Conservation (phyloP, 2,888 invertebrate genomes). For the Buathra laborator region DNA sequence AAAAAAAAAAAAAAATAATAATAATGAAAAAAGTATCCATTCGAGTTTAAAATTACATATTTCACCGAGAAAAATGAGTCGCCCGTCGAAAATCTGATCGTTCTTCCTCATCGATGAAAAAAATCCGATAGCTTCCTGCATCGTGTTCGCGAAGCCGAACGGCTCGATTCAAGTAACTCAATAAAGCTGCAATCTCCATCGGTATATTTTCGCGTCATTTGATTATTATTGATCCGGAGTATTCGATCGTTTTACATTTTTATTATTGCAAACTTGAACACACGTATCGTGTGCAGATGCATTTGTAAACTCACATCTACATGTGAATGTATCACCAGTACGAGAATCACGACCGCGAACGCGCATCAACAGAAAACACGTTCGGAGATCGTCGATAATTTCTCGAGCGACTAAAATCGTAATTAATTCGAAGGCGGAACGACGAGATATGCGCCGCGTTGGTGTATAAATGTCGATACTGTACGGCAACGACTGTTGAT, state of each 20-base stretch:
- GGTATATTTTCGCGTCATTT: constrained; percentile 1
- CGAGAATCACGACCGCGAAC: constrained; percentile 25
- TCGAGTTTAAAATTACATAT: constrained; percentile 25
- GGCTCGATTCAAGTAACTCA: constrained; percentile 15
- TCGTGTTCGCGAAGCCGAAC: background rate
- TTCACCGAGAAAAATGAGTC: constrained; percentile 31
- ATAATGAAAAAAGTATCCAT: background rate
- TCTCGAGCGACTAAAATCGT: constrained; percentile 62
- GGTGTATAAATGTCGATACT: constrained; percentile 1
- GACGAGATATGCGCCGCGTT: constrained; percentile 28
- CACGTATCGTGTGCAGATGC: background rate
- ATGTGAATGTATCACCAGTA: constrained; percentile 25
- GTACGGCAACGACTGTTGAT: constrained; percentile 12
- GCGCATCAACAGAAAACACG: constrained; percentile 59
- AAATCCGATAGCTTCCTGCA: constrained; percentile 25
- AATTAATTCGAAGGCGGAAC: constrained; percentile 66
- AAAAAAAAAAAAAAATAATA: background rate
- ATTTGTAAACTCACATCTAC: background rate
- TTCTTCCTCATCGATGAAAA: constrained; percentile 6
- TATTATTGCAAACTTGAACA: constrained; percentile 35
- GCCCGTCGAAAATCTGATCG: constrained; percentile 34
- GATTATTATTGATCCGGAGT: constrained; percentile 44
- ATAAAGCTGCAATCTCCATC: constrained; percentile 19
- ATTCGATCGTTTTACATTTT: constrained; percentile 45
- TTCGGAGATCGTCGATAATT: constrained; percentile 61